Evolutionary conservation across 2,797 vertebrate species (phyloP).

Genomic region (Oryzias sinensis): DNA sequence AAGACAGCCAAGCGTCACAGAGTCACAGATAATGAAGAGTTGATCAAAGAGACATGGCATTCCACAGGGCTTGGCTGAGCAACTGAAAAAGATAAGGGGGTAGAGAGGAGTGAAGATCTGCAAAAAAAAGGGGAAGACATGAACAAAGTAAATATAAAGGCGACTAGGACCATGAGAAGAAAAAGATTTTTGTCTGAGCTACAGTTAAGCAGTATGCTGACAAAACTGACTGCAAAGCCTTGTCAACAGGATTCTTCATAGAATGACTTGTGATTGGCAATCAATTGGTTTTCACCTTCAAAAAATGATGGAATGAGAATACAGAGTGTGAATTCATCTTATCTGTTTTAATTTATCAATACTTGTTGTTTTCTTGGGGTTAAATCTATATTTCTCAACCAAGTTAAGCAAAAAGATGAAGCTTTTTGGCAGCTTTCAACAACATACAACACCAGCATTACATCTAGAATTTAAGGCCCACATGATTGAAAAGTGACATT

Average conservation of each 20-base stretch:
- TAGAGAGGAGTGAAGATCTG: constrained; percentile 15
- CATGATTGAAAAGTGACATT: constrained; percentile 9
- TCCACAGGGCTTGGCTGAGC: constrained; percentile 62
- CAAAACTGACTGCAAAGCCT: constrained; percentile 25
- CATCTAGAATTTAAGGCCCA: not conserved
- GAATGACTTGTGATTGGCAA: constrained; percentile 13
- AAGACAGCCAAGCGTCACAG: constrained; percentile 46
- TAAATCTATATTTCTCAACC: not conserved
- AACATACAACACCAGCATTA: not conserved
- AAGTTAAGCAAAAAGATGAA: not conserved
- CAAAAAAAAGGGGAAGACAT: constrained; percentile 38
- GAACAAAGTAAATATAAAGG: not conserved
- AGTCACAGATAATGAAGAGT: constrained; percentile 74
- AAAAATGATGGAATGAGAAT: not conserved
- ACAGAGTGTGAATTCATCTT: no score
- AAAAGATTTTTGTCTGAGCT: constrained; percentile 31
- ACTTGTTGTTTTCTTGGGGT: not conserved
- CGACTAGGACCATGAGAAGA: not conserved
- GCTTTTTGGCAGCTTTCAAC: not conserved
- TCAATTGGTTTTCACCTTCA: constrained; percentile 12
- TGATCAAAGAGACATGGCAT: constrained; percentile 70
- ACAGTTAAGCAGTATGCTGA: constrained; percentile 43
- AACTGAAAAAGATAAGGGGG: constrained; percentile 45
- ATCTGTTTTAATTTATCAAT: no score
- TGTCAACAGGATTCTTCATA: constrained; percentile 13